phyloP scores from a whole-genome alignment of 2,797 vertebrate genomes.

The Pseudochromis fuscus region DNA sequence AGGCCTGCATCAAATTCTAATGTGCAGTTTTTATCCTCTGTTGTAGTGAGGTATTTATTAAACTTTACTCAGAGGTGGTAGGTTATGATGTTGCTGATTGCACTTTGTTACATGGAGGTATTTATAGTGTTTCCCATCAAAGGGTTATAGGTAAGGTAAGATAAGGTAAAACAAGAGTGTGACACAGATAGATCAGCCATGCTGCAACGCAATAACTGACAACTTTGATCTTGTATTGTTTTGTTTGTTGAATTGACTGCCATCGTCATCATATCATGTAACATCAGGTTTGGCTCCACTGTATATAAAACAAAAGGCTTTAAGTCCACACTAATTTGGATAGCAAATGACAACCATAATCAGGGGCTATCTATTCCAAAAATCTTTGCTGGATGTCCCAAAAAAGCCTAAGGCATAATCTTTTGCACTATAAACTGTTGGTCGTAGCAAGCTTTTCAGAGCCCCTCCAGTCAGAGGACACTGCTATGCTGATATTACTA shows the following conservation, averaged over 20 bases:
- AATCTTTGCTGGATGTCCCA: not conserved
- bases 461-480: not conserved
- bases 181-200: not conserved
- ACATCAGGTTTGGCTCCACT: not conserved
- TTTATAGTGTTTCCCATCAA: not conserved
- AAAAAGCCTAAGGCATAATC: not conserved
- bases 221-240: not conserved
- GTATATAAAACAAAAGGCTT: not conserved
- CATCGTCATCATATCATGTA: not conserved
- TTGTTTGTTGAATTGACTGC: not conserved
- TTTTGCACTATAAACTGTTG: not conserved
- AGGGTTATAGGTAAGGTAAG: too few relatives aligned
- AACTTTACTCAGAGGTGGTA: not conserved
- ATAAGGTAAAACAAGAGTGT: not conserved
- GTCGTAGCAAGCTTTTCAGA: not conserved
- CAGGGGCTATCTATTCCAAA: not conserved
- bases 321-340: not conserved
- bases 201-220: not conserved
- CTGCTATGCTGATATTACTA: not conserved
- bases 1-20: too few relatives aligned
- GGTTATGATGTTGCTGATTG: not conserved
- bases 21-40: not conserved
- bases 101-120: not conserved
- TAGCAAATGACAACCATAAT: not conserved
- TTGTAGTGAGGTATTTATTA: not conserved